Evolutionary conservation across 2,888 invertebrate genomes (phyloP), one percentile per base, ranked within the genome.

Genomic region (Athetis lepigone): DNA sequence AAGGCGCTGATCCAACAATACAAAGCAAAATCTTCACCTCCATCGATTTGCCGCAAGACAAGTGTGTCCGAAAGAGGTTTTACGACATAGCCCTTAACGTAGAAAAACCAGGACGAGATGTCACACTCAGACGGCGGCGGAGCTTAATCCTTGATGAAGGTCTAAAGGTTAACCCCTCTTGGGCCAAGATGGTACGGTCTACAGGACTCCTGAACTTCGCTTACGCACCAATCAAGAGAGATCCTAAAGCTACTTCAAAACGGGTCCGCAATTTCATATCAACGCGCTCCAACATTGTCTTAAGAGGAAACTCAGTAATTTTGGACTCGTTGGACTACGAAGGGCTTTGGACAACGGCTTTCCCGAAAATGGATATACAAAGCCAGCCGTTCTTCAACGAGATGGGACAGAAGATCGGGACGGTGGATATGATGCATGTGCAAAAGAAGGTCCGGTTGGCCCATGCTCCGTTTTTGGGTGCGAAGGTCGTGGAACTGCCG

Each of bases 401-500:
- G 3, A 21, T 58, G 13, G 82, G 84, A 0, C 61, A 69, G 3
- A 62, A 72, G 25, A 64, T 85, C 0, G 86, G 84, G 0, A 54
- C 54, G 0, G 79, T 86, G 8, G 81, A 85, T 6, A 77, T 84
- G 72, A 79, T 88, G 82, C 77, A 61, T 23, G 66, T 82, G 47
- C 73, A 61, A 39, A 84, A 70, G 54, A 63, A 66, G 11, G 85
- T 83, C 3, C 82, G 80, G 1, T 29, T 86, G 13, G 80, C 81
- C 0, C 70, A 83, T 0, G 57, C 85, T 7, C 83, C 83, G 0
- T 56, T 78, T 9, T 39, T 81, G 33, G 75, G 83, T 16, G 69
- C 80, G 4, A 88, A 86, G 49, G 72, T 85, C 0, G 7, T 88
- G 11, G 84, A 85, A 46, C 55, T 88, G 1, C 87, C 87, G 0